These are phyloP conservation scores for Axinella damicornis DNA, from an alignment of 37 sponge, comb jelly and placozoan species.

Conservation along the genomic window DNA sequence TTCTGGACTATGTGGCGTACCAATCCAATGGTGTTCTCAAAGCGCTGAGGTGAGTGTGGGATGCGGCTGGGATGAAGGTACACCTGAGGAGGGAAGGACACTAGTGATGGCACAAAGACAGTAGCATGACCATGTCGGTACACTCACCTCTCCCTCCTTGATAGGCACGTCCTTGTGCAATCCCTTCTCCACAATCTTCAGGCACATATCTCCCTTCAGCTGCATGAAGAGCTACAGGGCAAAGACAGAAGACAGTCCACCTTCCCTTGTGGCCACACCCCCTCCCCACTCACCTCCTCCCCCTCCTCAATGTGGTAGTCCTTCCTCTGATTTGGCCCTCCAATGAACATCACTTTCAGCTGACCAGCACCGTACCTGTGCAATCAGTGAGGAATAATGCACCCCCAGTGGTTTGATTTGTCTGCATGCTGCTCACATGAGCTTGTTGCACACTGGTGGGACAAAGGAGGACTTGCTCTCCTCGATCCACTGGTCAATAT, in stretches of 20 bases:
- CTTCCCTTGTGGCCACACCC: no score
- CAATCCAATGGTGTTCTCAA: conserved; percentile 89
- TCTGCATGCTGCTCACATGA: no score
- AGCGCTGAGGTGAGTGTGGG: conserved; percentile 95
- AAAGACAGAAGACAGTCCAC: neutral
- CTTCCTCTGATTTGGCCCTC: conserved; percentile 91
- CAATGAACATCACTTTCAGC: conserved; percentile 95
- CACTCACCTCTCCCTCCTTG: conserved; percentile 87
- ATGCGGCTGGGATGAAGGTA: conserved; percentile 87
- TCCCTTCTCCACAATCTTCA: conserved; percentile 93
- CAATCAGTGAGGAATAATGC: no score
- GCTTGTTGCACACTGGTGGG: conserved; percentile 96
- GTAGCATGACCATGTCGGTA: no score
- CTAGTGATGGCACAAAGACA: no score
- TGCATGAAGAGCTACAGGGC: conserved; percentile 77
- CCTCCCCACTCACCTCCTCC: conserved; percentile 72
- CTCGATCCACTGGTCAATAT: conserved; percentile 78
- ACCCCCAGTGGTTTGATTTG: no score
- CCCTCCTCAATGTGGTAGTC: conserved; percentile 97
- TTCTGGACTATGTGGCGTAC: no score
- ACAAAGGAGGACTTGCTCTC: conserved; percentile 84
- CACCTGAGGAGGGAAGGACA: conserved; percentile 25
- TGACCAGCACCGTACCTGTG: conserved; percentile 84
- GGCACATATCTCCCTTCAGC: conserved; percentile 90
- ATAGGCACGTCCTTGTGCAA: conserved; percentile 88